A percentile compares a stretch with the other conserved stretches of the same genome.
Conservation (phyloP, 1,140 invertebrate genomes). For the Conopomorpha cramerella region DNA sequence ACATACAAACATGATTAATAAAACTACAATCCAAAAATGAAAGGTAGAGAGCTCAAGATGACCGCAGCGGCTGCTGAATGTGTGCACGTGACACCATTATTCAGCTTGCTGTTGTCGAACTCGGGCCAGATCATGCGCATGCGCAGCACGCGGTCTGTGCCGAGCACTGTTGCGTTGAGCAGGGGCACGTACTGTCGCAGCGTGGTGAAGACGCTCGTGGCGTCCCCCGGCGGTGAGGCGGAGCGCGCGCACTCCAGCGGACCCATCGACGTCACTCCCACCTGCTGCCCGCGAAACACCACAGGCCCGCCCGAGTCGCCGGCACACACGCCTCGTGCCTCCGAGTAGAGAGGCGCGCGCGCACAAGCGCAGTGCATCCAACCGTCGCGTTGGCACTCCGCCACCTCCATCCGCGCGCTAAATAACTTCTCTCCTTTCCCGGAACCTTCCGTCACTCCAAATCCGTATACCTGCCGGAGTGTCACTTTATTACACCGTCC, state of each 20-base stretch:
- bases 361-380: slow-evolving; percentile 34
- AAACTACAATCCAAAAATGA: too few relatives aligned
- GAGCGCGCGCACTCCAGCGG: slow-evolving; percentile 20
- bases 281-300: slow-evolving; percentile 18
- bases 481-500: slow-evolving; percentile 11
- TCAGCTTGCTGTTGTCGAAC: too few relatives aligned
- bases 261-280: slow-evolving; percentile 40
- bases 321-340: slow-evolving; percentile 24
- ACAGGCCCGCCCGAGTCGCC: slow-evolving; percentile 39
- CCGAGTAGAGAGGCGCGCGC: background rate
- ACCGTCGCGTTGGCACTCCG: slow-evolving; percentile 16
- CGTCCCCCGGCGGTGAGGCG: background rate
- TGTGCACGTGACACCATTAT: too few relatives aligned
- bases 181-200: background rate
- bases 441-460: slow-evolving; percentile 23
- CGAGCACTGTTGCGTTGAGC: background rate
- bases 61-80: too few relatives aligned
- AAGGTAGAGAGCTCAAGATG: too few relatives aligned
- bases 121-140: too few relatives aligned
- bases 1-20: too few relatives aligned
- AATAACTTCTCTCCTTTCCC: slow-evolving; percentile 26
- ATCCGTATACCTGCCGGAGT: slow-evolving; percentile 21
- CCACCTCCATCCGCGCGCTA: slow-evolving; percentile 17
- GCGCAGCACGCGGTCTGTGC: background rate
- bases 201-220: background rate